Evolutionary conservation across 2,797 vertebrate genomes (phyloP), one percentile per base, ranked within the genome.

Genomic region (Muraenolepis orangiensis): DNA sequence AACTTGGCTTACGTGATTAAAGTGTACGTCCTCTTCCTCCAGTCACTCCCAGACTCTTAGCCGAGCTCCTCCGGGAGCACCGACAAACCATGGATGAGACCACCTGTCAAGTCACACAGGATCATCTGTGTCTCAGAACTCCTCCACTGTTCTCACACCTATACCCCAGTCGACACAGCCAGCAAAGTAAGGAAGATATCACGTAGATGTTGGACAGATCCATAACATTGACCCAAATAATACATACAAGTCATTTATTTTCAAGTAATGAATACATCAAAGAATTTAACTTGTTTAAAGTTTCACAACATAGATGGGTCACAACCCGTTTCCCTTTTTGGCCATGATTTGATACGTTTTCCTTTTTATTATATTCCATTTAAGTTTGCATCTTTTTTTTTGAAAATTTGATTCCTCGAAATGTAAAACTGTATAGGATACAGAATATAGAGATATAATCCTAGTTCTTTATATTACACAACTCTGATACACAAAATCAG

Each of bases 1-100:
- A 92, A 91, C 89, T 91, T 90, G 88, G 81, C 90, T 85, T 86
- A 82, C 84, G 85, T 93, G 91, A 93, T 93, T 93, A 93, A 93
- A 93, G 91, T 89, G 89, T 87, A 86, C 34, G 87, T 91, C 91
- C 91, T 91, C 91, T 91, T 91, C 88, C 87, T 87, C 83, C 69
- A 91, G 89, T 92, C 90, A 90, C 90, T 90, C 80, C 7, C 78
- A 87, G 86, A 91, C 91, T 90, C 91, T 90, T 91, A 91, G 88
- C 89, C 88, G 76, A 42, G 85, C 83, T 91, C 90, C 78, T 86
- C n/a, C 67, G 91, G 91, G 90, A 92, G 88, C 86, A 88, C 89
- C 89, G 91, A 90, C 91, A 92, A 92, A 91, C 90, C 90, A 90
- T 78, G 89, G 84, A 85, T 91, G 89, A 93, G 91, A 91, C 91